Percentiles rank a stretch among this genome's conserved stretches.
Evolutionary conservation across 2,797 vertebrate genomes (phyloP).

Genomic region (Anguilla megastoma): DNA sequence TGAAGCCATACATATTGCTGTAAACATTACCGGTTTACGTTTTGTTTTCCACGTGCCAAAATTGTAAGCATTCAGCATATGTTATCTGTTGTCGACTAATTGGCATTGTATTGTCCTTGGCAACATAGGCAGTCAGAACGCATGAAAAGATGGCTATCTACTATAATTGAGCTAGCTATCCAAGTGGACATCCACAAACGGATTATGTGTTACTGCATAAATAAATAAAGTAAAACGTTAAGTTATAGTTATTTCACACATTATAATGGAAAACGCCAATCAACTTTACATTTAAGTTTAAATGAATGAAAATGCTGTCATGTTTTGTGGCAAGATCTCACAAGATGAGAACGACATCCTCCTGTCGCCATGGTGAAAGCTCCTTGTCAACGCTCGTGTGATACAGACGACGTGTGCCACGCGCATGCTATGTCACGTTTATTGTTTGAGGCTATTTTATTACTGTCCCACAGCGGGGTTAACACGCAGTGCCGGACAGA

Average conservation of each 20-base stretch:
- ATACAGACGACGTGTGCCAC: background rate
- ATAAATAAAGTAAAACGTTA: background rate
- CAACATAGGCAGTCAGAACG: background rate
- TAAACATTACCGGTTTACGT: background rate
- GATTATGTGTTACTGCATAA: background rate
- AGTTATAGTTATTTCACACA: background rate
- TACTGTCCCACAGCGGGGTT: background rate
- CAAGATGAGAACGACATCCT: background rate
- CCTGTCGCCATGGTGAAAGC: constrained; percentile 12
- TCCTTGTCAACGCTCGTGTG: background rate
- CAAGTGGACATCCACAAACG: background rate
- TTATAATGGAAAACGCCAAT: background rate
- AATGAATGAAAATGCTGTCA: background rate
- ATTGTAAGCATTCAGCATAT: background rate
- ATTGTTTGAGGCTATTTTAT: background rate
- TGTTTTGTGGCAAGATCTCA: background rate
- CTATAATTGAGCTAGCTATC: background rate
- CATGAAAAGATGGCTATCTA: background rate
- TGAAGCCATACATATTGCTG: background rate
- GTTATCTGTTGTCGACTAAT: background rate
- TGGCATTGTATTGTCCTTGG: background rate
- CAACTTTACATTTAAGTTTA: background rate
- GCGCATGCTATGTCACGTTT: background rate
- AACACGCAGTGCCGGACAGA: background rate
- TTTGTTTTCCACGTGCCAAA: background rate